Base-by-base conservation (phyloP, 2,888 invertebrate genomes). In the Volucella inflata region DNA sequence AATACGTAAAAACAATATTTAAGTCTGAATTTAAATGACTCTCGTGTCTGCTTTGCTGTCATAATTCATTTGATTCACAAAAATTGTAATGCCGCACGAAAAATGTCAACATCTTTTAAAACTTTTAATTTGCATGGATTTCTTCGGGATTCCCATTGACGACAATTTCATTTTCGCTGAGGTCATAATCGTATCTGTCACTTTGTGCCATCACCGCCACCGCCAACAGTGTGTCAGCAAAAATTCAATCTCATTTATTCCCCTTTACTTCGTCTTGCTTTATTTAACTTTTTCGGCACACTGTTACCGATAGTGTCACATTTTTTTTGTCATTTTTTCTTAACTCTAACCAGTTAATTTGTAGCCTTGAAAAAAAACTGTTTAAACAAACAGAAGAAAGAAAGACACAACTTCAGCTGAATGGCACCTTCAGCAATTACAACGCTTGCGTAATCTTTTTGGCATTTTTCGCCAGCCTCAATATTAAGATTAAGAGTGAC, bases 401-500 rank as follows among this genome's bases (percentile, higher is more conserved):
- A 53, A 68, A 16, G 12, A 12, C 36, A 65, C 44, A 14, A 51
- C 64, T 48, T 60, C 30, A 50, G 10, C 42, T 53, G 38, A 67
- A 64, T 62, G 59, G n/a, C 64, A 71, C 65, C 65, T 70, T 64
- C 57, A 36, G 68, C 64, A 81, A 76, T 65, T 64, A 76, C 64
- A 59, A 42, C 1, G 14, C 44, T 82, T 82, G 72, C 77, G 77
- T 82, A 82, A 82, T 77, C 65, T 12, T 6, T 50, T 44, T 76
- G 55, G 57, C 36, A 70, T 76, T 75, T 80, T 50, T 55, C 48
- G 59, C 48, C 42, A 38, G 36, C 57, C 59, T 70, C 64, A 62
- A 68, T 75, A 65, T 44, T 36, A 51, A 72, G 77, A 77, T 71
- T 82, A 71, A 76, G 71, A 67, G 60, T 67, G 78, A 62, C 67